These are phyloP conservation scores for Hypolimnas misippus DNA, from an alignment of 2,888 invertebrate genomes.

Conservation along the genomic window DNA sequence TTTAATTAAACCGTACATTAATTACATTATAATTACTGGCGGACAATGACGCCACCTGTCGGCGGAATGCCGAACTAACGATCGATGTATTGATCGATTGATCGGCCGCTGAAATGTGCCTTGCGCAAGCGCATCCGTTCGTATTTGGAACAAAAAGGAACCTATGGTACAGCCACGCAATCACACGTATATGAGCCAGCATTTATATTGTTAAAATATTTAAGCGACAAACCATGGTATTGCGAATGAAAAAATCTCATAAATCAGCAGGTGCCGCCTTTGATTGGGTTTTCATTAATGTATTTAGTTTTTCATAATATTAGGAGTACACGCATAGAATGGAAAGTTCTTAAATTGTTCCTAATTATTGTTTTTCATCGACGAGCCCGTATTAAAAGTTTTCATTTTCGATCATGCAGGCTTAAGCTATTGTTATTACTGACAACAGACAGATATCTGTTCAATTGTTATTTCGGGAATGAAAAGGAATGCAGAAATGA, in stretches of 20 bases:
- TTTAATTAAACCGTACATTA: constrained; percentile 76
- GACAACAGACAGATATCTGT: no score
- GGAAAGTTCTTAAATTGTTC: not conserved
- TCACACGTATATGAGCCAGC: constrained; percentile 27
- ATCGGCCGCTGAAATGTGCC: constrained; percentile 39
- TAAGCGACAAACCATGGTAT: constrained; percentile 20
- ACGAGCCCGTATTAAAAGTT: not conserved
- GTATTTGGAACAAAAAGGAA: constrained; percentile 39
- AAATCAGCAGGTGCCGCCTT: constrained; percentile 27
- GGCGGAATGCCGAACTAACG: constrained; percentile 68
- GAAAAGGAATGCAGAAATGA: no score
- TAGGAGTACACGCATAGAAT: constrained; percentile 9
- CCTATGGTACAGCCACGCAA: constrained; percentile 24
- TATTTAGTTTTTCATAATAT: constrained; percentile 25
- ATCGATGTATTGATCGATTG: constrained; percentile 54
- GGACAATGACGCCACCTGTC: constrained; percentile 76
- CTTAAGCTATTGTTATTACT: constrained; percentile 1
- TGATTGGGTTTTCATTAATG: constrained; percentile 14
- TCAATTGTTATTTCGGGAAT: no score
- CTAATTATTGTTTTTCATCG: not conserved
- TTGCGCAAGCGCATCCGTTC: constrained; percentile 35
- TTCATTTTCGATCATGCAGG: not conserved
- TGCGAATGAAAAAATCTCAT: constrained; percentile 23
- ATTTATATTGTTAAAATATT: constrained; percentile 33
- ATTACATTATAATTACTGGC: constrained; percentile 77